Evolutionary conservation across 2,113 vertebrate species (phyloP), one percentile per base, ranked within the genome.

Genomic region (Choloepus hoffmanni): DNA sequence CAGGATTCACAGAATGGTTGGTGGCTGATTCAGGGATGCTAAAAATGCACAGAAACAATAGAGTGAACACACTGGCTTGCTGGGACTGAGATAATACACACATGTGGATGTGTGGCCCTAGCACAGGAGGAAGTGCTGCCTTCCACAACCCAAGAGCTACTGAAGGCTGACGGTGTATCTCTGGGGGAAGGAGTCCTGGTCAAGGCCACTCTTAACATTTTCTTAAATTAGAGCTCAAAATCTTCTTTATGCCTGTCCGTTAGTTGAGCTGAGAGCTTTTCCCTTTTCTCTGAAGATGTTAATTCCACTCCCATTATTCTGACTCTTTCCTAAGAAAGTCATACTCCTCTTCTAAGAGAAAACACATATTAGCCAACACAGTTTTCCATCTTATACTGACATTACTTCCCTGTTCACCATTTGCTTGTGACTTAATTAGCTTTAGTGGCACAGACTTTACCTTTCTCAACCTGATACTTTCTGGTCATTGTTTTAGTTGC

Each of bases 231-330:
- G 19, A 65, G 7, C 53, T 58, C 63, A 62, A 45, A 45, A 92
- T 2, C 77, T 62, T 86, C 85, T 11, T 50, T 50, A 7, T 76
- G 18, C 23, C n/a, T 77, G 21, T 24, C 12, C n/a, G 72, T 21
- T 40, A 79, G 26, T 14, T 50, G 12, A 79, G 21, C 45, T 65
- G 78, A 89, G 18, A 78, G 40, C 2, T 18, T 87, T 74, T 76
- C 45, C 14, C 13, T 72, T 48, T 78, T 74, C 28, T 90, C 8
- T 92, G 24, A 43, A 67, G 40, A 67, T 60, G 50, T 23, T 40
- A 88, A 24, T 84, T 88, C 28, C 72, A 26, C 11, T 96, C 12
- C 40, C 18, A 84, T 84, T 88, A 72, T 63, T 84, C 45, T 85
- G 63, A 23, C 19, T 79, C 12, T 36, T 36, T 36, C 36, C 36